Evolutionary conservation across 2,113 vertebrate genomes (phyloP), one percentile per base, ranked within the genome.

Genomic region (Caranx melampygus): DNA sequence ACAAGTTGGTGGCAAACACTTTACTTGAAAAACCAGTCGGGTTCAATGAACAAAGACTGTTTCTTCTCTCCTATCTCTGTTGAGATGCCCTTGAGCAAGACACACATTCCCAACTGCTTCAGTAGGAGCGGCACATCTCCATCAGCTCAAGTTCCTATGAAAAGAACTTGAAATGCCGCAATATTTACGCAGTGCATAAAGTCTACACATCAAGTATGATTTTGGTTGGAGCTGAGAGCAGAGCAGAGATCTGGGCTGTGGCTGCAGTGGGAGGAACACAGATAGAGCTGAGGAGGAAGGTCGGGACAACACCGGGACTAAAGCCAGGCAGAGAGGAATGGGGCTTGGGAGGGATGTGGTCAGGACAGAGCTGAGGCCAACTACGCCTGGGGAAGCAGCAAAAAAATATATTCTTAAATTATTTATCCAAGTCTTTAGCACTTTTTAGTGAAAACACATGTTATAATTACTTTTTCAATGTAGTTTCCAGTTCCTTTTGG

Each of bases 321-420:
- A 18, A 82, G 88, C 90, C 92, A 88, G 69, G 44, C 71, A 55
- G 68, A 74, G 82, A 80, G 72, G 78, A 91, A 83, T 81, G 81
- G 69, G 49, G 76, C 34, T 77, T 75, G 77, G 71, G 61, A 85
- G 83, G 78, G 86, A 86, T 84, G 89, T 86, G 88, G 89, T 89
- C 77, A 62, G 75, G 78, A 85, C 78, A 40, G 3, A 44, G 44
- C 49, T 65, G 52, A 84, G 51, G 76, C 72, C 52, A 83, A 69
- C 34, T 16, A 51, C 78, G 61, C 57, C 75, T 79, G 77, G 85
- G 84, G 86, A 75, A 86, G 79, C 57, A 77, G 63, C 4, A 77
- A 45, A 37, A 37, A 81, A 52, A 71, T 34, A 35, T 35, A 55
- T 34, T 54, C 45, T 34, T 5, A 44, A 78, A 54, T 62, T 78